phyloP scores from a whole-genome alignment of 2,113 vertebrate genomes.

The Scomber colias region DNA sequence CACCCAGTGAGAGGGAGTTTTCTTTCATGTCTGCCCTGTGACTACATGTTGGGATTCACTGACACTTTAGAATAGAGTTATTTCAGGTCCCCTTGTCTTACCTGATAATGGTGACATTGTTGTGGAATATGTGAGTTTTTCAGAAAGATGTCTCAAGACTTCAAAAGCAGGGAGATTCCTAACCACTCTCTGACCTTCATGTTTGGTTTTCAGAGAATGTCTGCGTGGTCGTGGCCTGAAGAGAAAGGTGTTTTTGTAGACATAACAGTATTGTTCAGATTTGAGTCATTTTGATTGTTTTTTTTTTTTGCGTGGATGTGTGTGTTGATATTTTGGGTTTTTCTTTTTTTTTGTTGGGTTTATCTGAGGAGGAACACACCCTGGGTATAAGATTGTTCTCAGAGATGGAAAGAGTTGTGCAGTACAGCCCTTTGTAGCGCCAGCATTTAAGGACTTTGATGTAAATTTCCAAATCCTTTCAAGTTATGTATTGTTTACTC shows the following conservation, averaged over 20 bases:
- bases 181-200: conserved; percentile 19
- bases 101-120: conserved; percentile 50
- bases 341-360: conserved; percentile 40
- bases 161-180: conserved; percentile 59
- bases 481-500: conserved; percentile 20
- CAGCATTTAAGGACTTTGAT: conserved; percentile 16
- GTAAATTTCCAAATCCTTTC: conserved; percentile 12
- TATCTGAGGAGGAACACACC: conserved; percentile 41
- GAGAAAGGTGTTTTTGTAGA: conserved; percentile 32
- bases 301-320: too few relatives aligned
- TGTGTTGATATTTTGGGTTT: background rate
- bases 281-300: background rate
- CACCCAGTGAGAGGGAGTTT: background rate
- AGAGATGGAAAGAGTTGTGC: conserved; percentile 20
- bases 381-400: conserved; percentile 22
- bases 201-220: conserved; percentile 52
- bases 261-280: conserved; percentile 32
- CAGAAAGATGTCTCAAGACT: conserved; percentile 20
- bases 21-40: conserved; percentile 30
- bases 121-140: conserved; percentile 44
- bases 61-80: conserved; percentile 10
- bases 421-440: conserved; percentile 16
- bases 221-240: conserved; percentile 33
- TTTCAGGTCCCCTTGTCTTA: conserved; percentile 14
- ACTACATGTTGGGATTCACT: background rate